Conservation (phyloP, 2,797 vertebrate species). For the Bradypodion pumilum region DNA sequence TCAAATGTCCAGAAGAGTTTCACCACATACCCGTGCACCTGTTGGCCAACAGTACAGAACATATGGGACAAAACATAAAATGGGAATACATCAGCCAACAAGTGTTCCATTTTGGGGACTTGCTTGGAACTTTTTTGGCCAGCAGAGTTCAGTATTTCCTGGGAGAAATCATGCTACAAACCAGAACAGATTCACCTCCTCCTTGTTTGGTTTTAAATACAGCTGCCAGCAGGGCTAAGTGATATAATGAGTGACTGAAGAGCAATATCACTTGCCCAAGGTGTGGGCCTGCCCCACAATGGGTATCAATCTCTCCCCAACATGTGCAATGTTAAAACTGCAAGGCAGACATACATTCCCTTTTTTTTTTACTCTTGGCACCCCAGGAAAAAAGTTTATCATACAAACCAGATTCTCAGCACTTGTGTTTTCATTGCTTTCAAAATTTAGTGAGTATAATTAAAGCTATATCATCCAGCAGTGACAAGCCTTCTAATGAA, state of each 20-base stretch:
- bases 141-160: neutral
- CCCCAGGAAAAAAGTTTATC: neutral
- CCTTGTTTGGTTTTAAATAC: neutral
- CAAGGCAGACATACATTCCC: neutral
- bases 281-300: no score
- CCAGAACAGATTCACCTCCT: no score
- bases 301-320: neutral
- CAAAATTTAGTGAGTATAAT: conserved; percentile 55
- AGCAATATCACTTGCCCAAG: neutral
- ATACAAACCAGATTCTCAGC: conserved; percentile 13
- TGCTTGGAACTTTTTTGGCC: neutral
- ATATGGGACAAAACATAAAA: neutral
- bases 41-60: conserved; percentile 36
- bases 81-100: neutral
- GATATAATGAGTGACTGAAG: neutral
- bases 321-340: neutral
- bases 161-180: neutral
- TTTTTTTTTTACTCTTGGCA: neutral
- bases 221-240: neutral
- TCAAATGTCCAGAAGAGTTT: conserved; percentile 94
- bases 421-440: conserved; percentile 59
- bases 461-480: conserved; percentile 41
- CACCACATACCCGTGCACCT: conserved; percentile 88
- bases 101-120: neutral
- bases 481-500: conserved; percentile 59